Evolutionary conservation across 2,888 invertebrate species (phyloP), one percentile per base, ranked within the genome.

Genomic region (Clostera curtula): DNA sequence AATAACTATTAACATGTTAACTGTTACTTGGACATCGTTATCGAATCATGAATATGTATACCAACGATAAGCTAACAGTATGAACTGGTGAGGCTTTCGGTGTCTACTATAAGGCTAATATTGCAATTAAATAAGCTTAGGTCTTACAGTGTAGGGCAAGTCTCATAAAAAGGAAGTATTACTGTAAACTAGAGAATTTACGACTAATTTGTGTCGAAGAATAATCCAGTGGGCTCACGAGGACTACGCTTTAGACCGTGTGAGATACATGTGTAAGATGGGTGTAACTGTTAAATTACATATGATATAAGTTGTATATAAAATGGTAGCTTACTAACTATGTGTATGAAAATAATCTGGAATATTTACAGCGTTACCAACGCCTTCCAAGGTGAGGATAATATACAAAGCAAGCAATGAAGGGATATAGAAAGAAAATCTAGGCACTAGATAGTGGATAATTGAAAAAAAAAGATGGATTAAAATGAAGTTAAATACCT

Each of bases 171-270:
- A 66, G 45, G 43, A 43, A 40, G 52, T 61, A 64, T 65, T 63
- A 70, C 56, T 53, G 49, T 57, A 54, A 65, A 66, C 65, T 56
- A 42, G 60, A 62, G 59, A 67, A 66, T 68, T 69, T 66, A 71
- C 60, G 59, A 63, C 60, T 66, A 60, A 67, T 70, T 65, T 64
- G 56, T 60, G 60, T 62, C 59, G 36, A 54, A 43, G 55, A 60
- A 65, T 61, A 63, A 65, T 50, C 60, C 44, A 53, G 47, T 49
- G 47, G 55, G 61, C 57, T 56, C 66, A 71, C 71, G 60, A 63
- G 68, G 67, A 62, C 63, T 70, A 60, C 52, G 71, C 76, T 77
- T 76, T 77, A n/a, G n/a, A n/a, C n/a, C n/a, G n/a, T n/a, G n/a
- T n/a, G n/a, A n/a, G n/a, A n/a, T n/a, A n/a, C n/a, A n/a, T n/a